Base-by-base conservation (phyloP, 2,888 invertebrate genomes). In the Mechanitis mazaeus region DNA sequence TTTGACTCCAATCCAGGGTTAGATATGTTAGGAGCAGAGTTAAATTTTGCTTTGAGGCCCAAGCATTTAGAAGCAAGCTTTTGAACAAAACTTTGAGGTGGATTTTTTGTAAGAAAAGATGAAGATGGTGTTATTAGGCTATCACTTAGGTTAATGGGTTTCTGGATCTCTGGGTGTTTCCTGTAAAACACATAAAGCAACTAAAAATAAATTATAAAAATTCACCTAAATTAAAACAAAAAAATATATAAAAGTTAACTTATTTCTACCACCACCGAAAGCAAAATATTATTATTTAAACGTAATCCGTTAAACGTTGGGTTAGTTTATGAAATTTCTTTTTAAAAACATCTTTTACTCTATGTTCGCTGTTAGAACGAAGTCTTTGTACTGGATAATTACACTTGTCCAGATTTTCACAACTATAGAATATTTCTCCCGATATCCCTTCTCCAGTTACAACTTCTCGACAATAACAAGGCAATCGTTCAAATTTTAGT, bases 21-120 rank as follows among this genome's bases (percentile, higher is more conserved):
- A 80, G 85, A 84, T 74, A 90, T 87, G 73, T 90, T 89, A 85
- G 89, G 88, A 78, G 88, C 88, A 65, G 90, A 90, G 74, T 84
- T 87, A 71, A 90, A 90, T 71, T 87, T 89, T 64, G 88, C 80
- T 79, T 86, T 90, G 33, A 90, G 78, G 78, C 91, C 88, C 79
- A 90, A 86, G 86, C 86, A 89, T 79, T 89, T 90, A 45, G 90
- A 87, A 81, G 91, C 90, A 83, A 91, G 85, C 85, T 87, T 87
- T 85, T 87, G 85, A 64, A 89, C 90, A 78, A 90, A 89, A 83
- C 86, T 89, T 75, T 85, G 86, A 72, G 84, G 78, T 74, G 85
- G 81, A 74, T 72, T 81, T 78, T 88, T 88, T 72, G 83, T 88
- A 84, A 89, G 70, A 72, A 81, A 80, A 69, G 88, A 87, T 78